These are phyloP conservation scores for Rallus limicola DNA, from an alignment of 2,113 vertebrate species.

Conservation along the genomic window DNA sequence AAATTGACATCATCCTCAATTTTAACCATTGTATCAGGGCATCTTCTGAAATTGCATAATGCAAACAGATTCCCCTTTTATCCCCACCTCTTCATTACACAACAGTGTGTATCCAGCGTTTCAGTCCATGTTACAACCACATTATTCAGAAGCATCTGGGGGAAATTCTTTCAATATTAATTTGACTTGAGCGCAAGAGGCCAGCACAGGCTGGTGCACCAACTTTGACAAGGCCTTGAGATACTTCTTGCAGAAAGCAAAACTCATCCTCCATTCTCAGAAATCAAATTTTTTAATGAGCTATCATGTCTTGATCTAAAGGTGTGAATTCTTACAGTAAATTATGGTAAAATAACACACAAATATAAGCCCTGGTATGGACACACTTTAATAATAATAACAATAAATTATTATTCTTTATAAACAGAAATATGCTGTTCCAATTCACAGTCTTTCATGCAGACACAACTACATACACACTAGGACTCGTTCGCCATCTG, in stretches of 20 bases:
- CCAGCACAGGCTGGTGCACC: not conserved
- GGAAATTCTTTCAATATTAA: not conserved
- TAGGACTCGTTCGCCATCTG: not conserved
- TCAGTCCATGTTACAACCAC: not conserved
- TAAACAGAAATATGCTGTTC: not conserved
- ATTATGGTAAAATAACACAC: not conserved
- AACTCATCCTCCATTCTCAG: not conserved
- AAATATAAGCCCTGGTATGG: not conserved
- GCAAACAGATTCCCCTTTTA: not conserved
- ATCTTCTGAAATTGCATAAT: not conserved
- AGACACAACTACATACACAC: not conserved
- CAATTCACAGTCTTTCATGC: not conserved
- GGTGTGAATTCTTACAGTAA: not conserved
- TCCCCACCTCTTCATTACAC: not conserved
- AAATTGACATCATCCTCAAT: not conserved
- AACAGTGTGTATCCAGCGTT: not conserved
- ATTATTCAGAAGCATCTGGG: not conserved
- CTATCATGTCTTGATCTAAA: not conserved
- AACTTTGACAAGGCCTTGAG: not conserved
- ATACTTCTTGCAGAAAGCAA: not conserved
- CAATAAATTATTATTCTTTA: not conserved
- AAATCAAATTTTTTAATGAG: not conserved
- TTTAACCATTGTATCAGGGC: not conserved
- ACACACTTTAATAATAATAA: not conserved
- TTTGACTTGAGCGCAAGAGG: not conserved